Conservation (phyloP, 2,888 invertebrate species). For the Thalpophila matura region DNA sequence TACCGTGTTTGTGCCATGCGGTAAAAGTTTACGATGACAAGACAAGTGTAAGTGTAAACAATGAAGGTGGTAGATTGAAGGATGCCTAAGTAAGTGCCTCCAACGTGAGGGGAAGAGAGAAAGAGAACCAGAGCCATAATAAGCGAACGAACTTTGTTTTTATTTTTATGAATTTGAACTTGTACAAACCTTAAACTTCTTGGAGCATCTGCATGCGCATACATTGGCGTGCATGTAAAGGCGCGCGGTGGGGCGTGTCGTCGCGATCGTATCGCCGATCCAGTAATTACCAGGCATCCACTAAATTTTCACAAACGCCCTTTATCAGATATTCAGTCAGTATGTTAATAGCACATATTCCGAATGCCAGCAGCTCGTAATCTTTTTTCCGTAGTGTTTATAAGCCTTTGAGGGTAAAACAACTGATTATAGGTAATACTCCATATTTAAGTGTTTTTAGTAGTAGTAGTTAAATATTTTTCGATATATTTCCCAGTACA, state of each 20-base stretch:
- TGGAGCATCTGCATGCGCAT: slow-evolving; percentile 54
- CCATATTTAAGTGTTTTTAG: slow-evolving; percentile 36
- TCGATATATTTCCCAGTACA: background rate
- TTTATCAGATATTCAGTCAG: slow-evolving; percentile 83
- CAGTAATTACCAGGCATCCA: slow-evolving; percentile 85
- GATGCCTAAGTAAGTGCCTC: too few relatives aligned
- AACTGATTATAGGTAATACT: slow-evolving; percentile 47
- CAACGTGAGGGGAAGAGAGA: too few relatives aligned
- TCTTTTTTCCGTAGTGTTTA: slow-evolving; percentile 69
- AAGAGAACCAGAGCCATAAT: background rate
- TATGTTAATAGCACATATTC: slow-evolving; percentile 86
- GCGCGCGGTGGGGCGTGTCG: slow-evolving; percentile 78
- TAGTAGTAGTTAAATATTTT: background rate
- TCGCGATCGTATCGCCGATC: slow-evolving; percentile 77
- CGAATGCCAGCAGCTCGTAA: slow-evolving; percentile 78
- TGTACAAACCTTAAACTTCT: background rate
- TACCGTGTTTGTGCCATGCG: slow-evolving; percentile 16
- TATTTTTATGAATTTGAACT: background rate
- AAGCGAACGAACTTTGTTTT: background rate
- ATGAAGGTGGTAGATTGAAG: too few relatives aligned
- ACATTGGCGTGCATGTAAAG: slow-evolving; percentile 67
- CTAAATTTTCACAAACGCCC: slow-evolving; percentile 86
- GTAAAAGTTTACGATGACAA: too few relatives aligned
- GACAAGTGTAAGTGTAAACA: slow-evolving; percentile 4
- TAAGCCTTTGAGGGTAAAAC: slow-evolving; percentile 41